phyloP scores from a whole-genome alignment of 2,797 vertebrate genomes.

The Uromys caudimaculatus region DNA sequence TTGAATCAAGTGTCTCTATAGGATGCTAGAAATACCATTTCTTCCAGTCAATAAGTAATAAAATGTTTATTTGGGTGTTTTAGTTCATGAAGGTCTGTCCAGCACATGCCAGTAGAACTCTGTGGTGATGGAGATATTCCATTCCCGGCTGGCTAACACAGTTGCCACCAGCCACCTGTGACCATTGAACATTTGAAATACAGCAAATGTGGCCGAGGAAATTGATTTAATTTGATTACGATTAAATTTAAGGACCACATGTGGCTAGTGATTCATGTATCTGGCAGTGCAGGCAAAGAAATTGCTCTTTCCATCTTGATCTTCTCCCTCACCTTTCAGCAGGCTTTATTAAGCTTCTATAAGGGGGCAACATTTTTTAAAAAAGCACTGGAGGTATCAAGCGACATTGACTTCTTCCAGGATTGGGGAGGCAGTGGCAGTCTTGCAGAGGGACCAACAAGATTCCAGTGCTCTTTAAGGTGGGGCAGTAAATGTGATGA shows the following conservation, averaged over 20 bases:
- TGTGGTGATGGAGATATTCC: neutral
- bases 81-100: slow-evolving; percentile 49
- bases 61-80: slow-evolving; percentile 55
- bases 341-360: slow-evolving; percentile 7
- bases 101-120: neutral
- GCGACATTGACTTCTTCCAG: neutral
- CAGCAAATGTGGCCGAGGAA: neutral
- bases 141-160: neutral
- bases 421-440: neutral
- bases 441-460: neutral
- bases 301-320: neutral
- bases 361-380: neutral
- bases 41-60: slow-evolving; percentile 55
- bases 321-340: neutral
- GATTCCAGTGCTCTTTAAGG: neutral
- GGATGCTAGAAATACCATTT: slow-evolving; percentile 47
- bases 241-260: neutral
- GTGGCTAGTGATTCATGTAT: neutral
- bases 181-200: neutral
- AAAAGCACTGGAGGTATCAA: neutral
- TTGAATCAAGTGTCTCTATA: slow-evolving; percentile 9
- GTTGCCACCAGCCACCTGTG: neutral
- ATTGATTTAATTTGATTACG: slow-evolving; percentile 6
- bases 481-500: neutral
- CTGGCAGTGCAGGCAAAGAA: neutral